These are phyloP conservation scores for Elephas maximus DNA, from an alignment of 2,113 vertebrate genomes.

Conservation along the genomic window DNA sequence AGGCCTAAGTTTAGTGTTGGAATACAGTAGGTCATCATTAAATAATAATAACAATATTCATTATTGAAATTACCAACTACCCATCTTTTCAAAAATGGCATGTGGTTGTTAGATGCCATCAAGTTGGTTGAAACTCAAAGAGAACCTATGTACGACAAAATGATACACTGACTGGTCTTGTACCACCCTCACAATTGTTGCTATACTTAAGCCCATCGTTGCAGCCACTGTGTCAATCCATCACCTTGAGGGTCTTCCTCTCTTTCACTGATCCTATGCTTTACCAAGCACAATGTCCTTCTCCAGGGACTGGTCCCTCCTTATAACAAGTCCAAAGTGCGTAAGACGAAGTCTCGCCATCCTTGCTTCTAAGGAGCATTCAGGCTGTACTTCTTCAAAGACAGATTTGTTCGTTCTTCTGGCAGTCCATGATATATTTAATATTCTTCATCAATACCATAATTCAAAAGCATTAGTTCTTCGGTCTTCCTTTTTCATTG, in stretches of 20 bases:
- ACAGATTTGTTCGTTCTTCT: not conserved
- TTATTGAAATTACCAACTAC: not conserved
- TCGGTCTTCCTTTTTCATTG: not conserved
- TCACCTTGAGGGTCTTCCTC: no score
- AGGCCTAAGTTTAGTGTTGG: not conserved
- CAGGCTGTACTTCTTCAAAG: not conserved
- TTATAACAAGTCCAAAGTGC: not conserved
- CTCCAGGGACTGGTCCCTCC: not conserved
- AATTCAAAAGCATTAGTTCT: not conserved
- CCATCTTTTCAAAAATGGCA: conserved; percentile 4
- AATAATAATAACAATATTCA: not conserved
- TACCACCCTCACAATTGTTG: no score
- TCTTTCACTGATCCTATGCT: no score
- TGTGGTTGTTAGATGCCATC: no score
- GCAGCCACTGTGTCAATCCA: no score
- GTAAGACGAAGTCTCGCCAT: not conserved
- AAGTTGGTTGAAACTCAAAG: no score
- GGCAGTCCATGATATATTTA: not conserved
- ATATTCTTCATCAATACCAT: not conserved
- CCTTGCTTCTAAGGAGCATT: not conserved
- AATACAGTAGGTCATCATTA: not conserved
- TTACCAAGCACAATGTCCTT: no score
- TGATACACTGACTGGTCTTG: no score
- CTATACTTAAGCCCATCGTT: no score
- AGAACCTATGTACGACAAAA: no score